Percentiles rank a stretch among this genome's conserved stretches.
Evolutionary conservation across 1,140 invertebrate species (phyloP).

Genomic region (Sminthurinus signatus): DNA sequence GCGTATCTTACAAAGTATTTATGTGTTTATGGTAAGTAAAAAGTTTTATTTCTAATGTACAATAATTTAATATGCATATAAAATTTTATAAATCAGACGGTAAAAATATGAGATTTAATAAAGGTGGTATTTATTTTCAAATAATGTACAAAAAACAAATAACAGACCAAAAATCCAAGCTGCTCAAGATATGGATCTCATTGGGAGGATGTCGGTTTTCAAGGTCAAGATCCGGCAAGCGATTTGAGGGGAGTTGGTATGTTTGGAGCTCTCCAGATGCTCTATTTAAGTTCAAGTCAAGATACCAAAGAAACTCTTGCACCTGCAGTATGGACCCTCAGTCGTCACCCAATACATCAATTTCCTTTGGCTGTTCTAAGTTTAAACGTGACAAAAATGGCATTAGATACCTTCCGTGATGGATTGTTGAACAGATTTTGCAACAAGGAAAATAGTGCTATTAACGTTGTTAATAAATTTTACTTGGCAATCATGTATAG

Average conservation of each 20-base stretch:
- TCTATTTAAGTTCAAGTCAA: constrained; percentile 48
- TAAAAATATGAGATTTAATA: too few species aligned
- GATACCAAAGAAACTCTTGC: constrained; percentile 46
- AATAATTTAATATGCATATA: too few species aligned
- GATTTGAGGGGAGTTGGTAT: constrained; percentile 53
- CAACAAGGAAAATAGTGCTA: constrained; percentile 48
- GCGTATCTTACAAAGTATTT: constrained; percentile 51
- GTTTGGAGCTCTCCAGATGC: constrained; percentile 48
- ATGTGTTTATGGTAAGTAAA: constrained; percentile 49
- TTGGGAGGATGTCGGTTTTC: constrained; percentile 52
- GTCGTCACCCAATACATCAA: constrained; percentile 50
- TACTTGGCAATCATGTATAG: constrained; percentile 49
- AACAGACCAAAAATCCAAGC: constrained; percentile 49
- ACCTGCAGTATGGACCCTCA: constrained; percentile 49
- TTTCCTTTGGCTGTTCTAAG: constrained; percentile 54
- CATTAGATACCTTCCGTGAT: constrained; percentile 50
- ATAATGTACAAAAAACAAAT: too few species aligned
- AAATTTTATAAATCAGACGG: too few species aligned
- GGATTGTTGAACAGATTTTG: constrained; percentile 47
- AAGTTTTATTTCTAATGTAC: too few species aligned
- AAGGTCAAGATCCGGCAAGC: constrained; percentile 53
- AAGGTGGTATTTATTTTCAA: too few species aligned
- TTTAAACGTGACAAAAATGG: constrained; percentile 52
- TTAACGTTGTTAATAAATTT: constrained; percentile 50
- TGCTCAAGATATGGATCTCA: constrained; percentile 52